A percentile compares a stretch with the other conserved stretches of the same genome.
Evolutionary conservation across 2,113 vertebrate genomes (phyloP).

Genomic region (Triplophysa dalaica): DNA sequence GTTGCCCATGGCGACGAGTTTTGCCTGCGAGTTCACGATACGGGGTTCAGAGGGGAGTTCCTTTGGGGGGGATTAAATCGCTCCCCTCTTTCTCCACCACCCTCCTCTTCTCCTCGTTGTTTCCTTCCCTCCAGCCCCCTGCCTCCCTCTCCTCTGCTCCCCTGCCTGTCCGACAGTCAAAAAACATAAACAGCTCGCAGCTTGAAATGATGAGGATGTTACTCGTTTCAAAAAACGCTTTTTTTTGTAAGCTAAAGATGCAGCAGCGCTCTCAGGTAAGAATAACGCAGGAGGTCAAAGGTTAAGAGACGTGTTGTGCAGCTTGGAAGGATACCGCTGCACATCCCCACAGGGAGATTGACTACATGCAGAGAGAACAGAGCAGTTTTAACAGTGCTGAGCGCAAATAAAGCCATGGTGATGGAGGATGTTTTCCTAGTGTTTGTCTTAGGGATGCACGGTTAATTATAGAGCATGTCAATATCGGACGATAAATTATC

Average conservation of each 20-base stretch:
- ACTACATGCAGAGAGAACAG: not conserved
- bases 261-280: slow-evolving; percentile 70
- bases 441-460: not conserved
- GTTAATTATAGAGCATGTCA: too few species aligned
- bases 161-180: slow-evolving; percentile 64
- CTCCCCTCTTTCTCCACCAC: slow-evolving; percentile 68
- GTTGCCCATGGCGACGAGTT: slow-evolving; percentile 75
- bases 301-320: slow-evolving; percentile 74
- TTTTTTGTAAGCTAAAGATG: slow-evolving; percentile 49
- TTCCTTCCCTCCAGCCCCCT: slow-evolving; percentile 64
- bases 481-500: too few species aligned
- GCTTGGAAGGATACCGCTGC: slow-evolving; percentile 49
- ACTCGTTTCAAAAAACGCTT: slow-evolving; percentile 66
- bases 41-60: slow-evolving; percentile 80
- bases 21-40: slow-evolving; percentile 80
- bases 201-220: slow-evolving; percentile 58
- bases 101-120: slow-evolving; percentile 53
- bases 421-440: slow-evolving; percentile 13
- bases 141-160: slow-evolving; percentile 68
- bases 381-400: slow-evolving; percentile 27
- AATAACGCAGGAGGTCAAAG: slow-evolving; percentile 72
- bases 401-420: slow-evolving; percentile 58
- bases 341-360: slow-evolving; percentile 15
- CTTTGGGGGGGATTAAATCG: slow-evolving; percentile 81
- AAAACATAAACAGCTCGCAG: slow-evolving; percentile 77